phyloP scores from a whole-genome alignment of 2,888 invertebrate genomes.

The Apocheima hispidaria region DNA sequence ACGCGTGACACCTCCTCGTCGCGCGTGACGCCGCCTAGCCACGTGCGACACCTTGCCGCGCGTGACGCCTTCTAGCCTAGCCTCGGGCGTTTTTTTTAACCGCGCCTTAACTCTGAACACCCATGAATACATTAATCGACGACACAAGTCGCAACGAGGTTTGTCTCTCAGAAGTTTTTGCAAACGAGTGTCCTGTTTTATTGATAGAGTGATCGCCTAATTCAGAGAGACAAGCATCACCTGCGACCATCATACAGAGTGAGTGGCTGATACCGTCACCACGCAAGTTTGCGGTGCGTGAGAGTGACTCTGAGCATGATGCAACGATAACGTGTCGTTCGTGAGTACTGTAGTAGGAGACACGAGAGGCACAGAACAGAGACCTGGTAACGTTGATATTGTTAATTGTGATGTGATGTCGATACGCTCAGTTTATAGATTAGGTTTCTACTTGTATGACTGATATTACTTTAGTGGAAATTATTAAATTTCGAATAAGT shows the following conservation, averaged over 20 bases:
- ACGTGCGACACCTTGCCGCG: no score
- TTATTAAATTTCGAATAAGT: constrained; percentile 18
- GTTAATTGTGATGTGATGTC: constrained; percentile 42
- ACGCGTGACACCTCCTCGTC: background rate
- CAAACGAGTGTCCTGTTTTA: no score
- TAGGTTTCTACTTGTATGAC: constrained; percentile 39
- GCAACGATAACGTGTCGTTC: no score
- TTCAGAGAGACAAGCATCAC: background rate
- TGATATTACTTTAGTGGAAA: constrained; percentile 17
- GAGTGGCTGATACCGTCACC: background rate
- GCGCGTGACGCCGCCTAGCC: background rate
- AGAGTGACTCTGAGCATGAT: no score
- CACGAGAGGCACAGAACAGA: background rate
- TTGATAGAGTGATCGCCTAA: background rate
- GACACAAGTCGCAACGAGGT: background rate
- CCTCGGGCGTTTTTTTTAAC: no score
- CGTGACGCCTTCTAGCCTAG: no score
- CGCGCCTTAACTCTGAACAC: no score
- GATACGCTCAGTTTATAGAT: constrained; percentile 53
- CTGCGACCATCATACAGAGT: background rate
- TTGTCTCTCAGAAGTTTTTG: background rate
- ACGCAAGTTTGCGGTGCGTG: no score
- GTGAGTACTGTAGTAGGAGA: no score
- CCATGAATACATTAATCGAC: no score
- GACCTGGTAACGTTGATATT: constrained; percentile 42